Evolutionary conservation across 1,140 invertebrate genomes (phyloP).

Genomic region (Scaptomyza montana): DNA sequence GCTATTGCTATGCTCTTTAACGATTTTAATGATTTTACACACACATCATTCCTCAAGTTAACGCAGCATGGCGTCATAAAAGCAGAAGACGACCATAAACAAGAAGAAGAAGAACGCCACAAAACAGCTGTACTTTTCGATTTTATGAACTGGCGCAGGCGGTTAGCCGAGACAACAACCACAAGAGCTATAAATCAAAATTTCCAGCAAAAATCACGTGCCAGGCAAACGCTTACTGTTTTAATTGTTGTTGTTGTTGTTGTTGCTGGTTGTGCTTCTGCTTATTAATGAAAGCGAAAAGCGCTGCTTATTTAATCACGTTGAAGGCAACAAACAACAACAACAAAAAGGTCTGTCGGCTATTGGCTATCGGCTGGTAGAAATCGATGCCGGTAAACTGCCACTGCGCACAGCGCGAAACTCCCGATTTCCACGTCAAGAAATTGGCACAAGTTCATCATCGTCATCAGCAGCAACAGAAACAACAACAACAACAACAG

Average conservation of each 20-base stretch:
- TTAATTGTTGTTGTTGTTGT: slow-evolving; percentile 11
- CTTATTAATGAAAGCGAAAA: slow-evolving; percentile 80
- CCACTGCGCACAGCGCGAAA: slow-evolving; percentile 53
- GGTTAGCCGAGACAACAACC: slow-evolving; percentile 58
- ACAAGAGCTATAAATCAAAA: slow-evolving; percentile 70
- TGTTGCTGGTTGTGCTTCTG: slow-evolving; percentile 29
- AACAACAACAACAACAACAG: background rate
- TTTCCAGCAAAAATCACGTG: slow-evolving; percentile 71
- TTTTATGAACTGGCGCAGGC: slow-evolving; percentile 35
- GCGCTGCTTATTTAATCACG: slow-evolving; percentile 66
- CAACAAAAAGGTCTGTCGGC: slow-evolving; percentile 8
- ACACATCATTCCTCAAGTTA: slow-evolving; percentile 79
- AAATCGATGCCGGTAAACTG: slow-evolving; percentile 62
- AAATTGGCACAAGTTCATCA: slow-evolving; percentile 81
- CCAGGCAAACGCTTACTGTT: slow-evolving; percentile 49
- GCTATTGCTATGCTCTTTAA: slow-evolving; percentile 53
- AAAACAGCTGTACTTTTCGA: slow-evolving; percentile 32
- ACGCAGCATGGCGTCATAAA: slow-evolving; percentile 62
- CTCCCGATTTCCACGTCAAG: slow-evolving; percentile 51
- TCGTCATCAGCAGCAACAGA: slow-evolving; percentile 23
- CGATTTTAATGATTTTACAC: slow-evolving; percentile 76
- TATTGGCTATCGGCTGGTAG: slow-evolving; percentile 51
- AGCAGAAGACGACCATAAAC: slow-evolving; percentile 39
- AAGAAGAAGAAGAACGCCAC: background rate
- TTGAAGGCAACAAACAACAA: background rate